These are phyloP conservation scores for Hermodice carunculata DNA, from an alignment of 2,888 invertebrate species.

Conservation along the genomic window DNA sequence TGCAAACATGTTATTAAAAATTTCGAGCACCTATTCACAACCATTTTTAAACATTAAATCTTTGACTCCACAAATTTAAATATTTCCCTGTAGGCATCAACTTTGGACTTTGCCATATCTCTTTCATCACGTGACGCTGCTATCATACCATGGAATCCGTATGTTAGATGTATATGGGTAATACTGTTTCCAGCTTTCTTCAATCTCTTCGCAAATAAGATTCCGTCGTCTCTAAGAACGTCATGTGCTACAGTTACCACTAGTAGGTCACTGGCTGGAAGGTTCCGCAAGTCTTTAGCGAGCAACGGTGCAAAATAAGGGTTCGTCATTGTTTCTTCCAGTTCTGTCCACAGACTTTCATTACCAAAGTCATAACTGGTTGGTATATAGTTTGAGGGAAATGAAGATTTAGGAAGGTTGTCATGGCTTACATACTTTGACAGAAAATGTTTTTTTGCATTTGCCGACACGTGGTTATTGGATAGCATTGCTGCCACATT, in stretches of 20 bases:
- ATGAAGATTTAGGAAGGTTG: background rate
- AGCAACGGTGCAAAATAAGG: slow-evolving; percentile 57
- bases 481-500: background rate
- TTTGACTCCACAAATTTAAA: too few relatives aligned
- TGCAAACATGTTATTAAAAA: too few relatives aligned
- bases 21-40: too few relatives aligned
- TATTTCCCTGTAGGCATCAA: too few relatives aligned
- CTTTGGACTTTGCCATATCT: too few relatives aligned
- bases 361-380: background rate
- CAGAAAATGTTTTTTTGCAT: background rate
- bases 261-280: slow-evolving; percentile 51
- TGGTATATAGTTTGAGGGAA: background rate
- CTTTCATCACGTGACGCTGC: too few relatives aligned
- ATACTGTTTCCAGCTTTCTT: slow-evolving; percentile 31
- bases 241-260: slow-evolving; percentile 54
- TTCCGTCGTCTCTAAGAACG: slow-evolving; percentile 53
- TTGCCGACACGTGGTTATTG: slow-evolving; percentile 3
- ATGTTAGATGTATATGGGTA: slow-evolving; percentile 1
- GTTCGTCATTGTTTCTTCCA: slow-evolving; percentile 26
- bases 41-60: too few relatives aligned
- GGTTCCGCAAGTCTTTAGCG: slow-evolving; percentile 39
- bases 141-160: slow-evolving; percentile 9
- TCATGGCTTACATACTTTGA: background rate
- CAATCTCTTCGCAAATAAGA: slow-evolving; percentile 49
- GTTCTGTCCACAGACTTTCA: background rate